phyloP scores from a whole-genome alignment of 2,113 vertebrate species.

The Aptenodytes patagonicus region DNA sequence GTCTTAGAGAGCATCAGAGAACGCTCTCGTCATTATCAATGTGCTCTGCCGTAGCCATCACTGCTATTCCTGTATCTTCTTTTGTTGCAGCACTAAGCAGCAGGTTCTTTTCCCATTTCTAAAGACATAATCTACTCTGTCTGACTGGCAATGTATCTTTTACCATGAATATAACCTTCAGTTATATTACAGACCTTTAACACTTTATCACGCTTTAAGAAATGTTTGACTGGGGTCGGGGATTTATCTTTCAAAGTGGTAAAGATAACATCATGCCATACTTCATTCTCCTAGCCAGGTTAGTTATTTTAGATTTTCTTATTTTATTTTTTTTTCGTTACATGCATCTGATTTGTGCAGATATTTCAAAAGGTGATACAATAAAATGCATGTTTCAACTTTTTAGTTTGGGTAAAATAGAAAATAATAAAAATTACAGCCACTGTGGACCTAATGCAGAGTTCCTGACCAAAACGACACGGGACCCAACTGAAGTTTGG shows the following conservation, averaged over 20 bases:
- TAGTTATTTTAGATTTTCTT: background rate
- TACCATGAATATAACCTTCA: background rate
- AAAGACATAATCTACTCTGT: background rate
- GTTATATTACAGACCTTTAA: background rate
- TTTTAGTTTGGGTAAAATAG: background rate
- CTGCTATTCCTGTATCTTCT: background rate
- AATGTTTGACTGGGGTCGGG: background rate
- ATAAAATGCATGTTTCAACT: background rate
- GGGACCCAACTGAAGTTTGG: background rate
- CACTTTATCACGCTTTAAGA: background rate
- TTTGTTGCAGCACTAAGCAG: background rate
- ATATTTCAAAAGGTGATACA: background rate
- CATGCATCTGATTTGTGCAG: background rate
- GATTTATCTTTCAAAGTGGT: background rate
- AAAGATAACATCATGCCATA: background rate
- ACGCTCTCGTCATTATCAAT: fast-evolving
- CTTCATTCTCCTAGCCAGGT: background rate
- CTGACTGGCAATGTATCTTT: background rate
- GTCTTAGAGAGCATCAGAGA: background rate
- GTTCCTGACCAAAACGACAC: background rate
- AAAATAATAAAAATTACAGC: background rate
- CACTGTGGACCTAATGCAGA: background rate
- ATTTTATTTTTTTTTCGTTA: background rate
- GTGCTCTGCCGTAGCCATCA: background rate
- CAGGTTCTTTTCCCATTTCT: background rate